Evolutionary conservation across 2,113 vertebrate genomes (phyloP), one percentile per base, ranked within the genome.

Genomic region (Nicator chloris): DNA sequence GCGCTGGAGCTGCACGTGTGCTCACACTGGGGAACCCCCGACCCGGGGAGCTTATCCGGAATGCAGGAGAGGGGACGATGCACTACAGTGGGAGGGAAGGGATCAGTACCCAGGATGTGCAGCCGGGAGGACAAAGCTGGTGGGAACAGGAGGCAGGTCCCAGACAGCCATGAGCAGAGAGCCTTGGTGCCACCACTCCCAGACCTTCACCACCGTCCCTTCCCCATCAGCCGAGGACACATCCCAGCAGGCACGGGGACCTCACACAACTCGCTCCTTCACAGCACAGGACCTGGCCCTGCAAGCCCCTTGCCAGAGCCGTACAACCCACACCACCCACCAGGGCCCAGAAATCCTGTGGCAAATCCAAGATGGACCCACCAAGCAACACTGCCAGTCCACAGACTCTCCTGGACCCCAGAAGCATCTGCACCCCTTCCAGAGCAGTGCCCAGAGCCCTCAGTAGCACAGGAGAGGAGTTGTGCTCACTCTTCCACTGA

Each of bases 1-100:
- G 53, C 1, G 2, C 57, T 8, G 2, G 47, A 47, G 68, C 57
- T 0, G 1, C 17, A 0, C 1, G 0, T 1, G 12, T 10, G 26
- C 82, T n/a, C 7, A 3, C 28, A 2, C 2, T 0, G n/a, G 75
- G 56, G 61, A 86, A 22, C 7, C 39, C 35, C 40, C 0, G 1
- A 11, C 15, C 19, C 0, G 0, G 10, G 35, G 42, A 91, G 59
- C 9, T 37, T 1, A 15, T 2, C 35, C 1, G 0, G 49, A 27
- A 59, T 15, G 11, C 9, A 0, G 56, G 37, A 53, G 30, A 35
- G 33, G 22, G 28, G 17, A 50, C 35, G 63, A 27, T 16, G 30
- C 5, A 2, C 22, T 3, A 0, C 1, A 3, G 30, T 0, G 2
- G 63, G n/a, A 69, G 49, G 31, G 61, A 35, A 75, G 59, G 42